Base-by-base conservation (phyloP, 2,888 invertebrate species). In the Pachliopta kotzebuea region DNA sequence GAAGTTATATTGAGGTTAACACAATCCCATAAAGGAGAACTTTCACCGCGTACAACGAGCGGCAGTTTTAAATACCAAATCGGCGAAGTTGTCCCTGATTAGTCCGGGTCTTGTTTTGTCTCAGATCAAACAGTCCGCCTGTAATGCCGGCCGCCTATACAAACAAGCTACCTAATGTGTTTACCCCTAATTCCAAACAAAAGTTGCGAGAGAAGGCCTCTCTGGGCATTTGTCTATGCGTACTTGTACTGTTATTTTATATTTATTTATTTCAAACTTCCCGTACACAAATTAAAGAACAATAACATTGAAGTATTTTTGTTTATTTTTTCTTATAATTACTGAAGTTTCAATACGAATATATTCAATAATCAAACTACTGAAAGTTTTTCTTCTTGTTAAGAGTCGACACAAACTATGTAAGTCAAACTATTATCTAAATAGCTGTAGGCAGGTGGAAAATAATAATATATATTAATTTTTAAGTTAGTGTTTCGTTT, bases 131-230 rank as follows among this genome's bases (percentile, higher is more conserved):
- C 87, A 80, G 82, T 81, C 78, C 72, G 72, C 74, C 73, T 76
- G 77, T 82, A 80, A 83, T 81, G 78, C 78, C 77, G 81, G 79
- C 80, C 80, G 83, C 86, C 86, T 88, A 86, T 80, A 79, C 87
- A 88, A 89, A 88, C 85, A 88, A 75, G 78, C 80, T 79, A 82
- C 83, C 87, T 87, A 90, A 90, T 90, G 90, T 88, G 89, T 89
- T 90, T 90, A 85, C 87, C 80, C 81, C 77, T 81, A 83, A 86
- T 82, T 83, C 81, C 84, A 85, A 89, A 88, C 88, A 88, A 84
- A 85, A 86, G 83, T 84, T 85, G 79, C 76, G 75, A 78, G 78
- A 80, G 76, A 55, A 74, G 73, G 73, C 72, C 75, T 60, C 52
- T 53, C 26, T 66, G 70, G 75, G 72, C 71, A 60, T 77, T 80